Evolutionary conservation across 1,140 invertebrate species (phyloP), one percentile per base, ranked within the genome.

Genomic region (Euschistus heros): DNA sequence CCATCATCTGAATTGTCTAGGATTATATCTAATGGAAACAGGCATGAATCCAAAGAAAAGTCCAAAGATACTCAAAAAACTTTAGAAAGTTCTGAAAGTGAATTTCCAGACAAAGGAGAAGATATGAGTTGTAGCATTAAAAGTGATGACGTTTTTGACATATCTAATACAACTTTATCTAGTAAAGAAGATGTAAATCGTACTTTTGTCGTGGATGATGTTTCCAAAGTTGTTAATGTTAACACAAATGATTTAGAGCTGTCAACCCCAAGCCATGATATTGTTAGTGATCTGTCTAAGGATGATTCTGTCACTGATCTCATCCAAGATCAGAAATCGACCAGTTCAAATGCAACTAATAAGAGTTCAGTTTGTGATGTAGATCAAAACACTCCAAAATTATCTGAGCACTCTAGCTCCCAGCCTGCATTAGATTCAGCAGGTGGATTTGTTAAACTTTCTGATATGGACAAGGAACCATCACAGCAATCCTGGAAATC

Each of bases 381-480:
- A 37, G 65, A 68, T 37, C 60, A 15, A 4, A 57, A 57, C 22
- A 60, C 57, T 30, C 65, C 65, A 54, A 62, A 64, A 62, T 64
- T 52, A 37, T 62, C 65, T 42, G 68, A 68, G 65, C 57, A 64
- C 44, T 33, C 64, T 42, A 47, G 63, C 64, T 66, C 68, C 22
- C 62, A 70, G 27, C 54, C 27, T 13, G 55, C 63, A 64, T 54
- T 62, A 44, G 57, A 30, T 33, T 14, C 24, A 33, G 24, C 15
- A 44, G 22, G 15, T 30, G 68, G 71, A 64, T 83, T 81, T 67
- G 82, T 82, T 0, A 77, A 79, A 65, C 71, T 82, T 2, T 82
- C 82, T 4, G 82, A 84, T 69, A 74, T 83, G 68, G 81, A 83
- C 67, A 69, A 69, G 44, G 66, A 66, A 66, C 67, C 61, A 42